Evolutionary conservation across 2,113 vertebrate species (phyloP).

Genomic region (Eurystomus gularis): DNA sequence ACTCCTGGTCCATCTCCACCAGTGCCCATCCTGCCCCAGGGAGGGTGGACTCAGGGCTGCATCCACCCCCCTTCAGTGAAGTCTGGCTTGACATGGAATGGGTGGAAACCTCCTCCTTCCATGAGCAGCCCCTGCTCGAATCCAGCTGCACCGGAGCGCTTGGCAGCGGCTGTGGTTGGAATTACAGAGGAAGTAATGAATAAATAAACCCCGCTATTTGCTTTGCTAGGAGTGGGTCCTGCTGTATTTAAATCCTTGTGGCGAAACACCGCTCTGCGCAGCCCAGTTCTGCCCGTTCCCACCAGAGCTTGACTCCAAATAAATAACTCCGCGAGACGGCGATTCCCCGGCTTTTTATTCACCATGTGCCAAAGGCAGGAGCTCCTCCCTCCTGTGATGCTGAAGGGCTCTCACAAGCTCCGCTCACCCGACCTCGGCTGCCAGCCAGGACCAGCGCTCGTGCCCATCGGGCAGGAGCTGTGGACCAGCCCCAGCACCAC

Average conservation of each 20-base stretch:
- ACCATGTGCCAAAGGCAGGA: neutral
- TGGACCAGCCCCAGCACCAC: neutral
- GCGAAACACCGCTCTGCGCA: neutral
- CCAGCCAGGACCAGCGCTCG: neutral
- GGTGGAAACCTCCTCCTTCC: neutral
- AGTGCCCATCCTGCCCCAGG: neutral
- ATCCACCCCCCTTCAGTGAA: neutral
- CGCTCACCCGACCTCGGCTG: neutral
- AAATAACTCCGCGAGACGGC: neutral
- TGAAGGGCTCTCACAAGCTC: neutral
- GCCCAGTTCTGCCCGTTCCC: neutral
- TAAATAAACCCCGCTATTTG: neutral
- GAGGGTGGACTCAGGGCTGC: rapidly evolving
- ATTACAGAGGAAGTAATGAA: neutral
- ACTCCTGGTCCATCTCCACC: neutral
- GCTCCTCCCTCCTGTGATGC: neutral
- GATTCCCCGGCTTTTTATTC: neutral
- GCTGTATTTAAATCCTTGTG: neutral
- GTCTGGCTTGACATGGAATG: neutral
- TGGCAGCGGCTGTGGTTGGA: neutral
- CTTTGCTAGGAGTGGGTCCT: neutral
- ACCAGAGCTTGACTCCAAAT: neutral
- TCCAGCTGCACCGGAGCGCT: neutral
- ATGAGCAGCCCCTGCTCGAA: neutral
- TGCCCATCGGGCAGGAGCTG: neutral